A percentile compares a stretch with the other conserved stretches of the same genome.
Evolutionary conservation across 2,113 vertebrate genomes (phyloP).

Genomic region (Dasypus novemcinctus): DNA sequence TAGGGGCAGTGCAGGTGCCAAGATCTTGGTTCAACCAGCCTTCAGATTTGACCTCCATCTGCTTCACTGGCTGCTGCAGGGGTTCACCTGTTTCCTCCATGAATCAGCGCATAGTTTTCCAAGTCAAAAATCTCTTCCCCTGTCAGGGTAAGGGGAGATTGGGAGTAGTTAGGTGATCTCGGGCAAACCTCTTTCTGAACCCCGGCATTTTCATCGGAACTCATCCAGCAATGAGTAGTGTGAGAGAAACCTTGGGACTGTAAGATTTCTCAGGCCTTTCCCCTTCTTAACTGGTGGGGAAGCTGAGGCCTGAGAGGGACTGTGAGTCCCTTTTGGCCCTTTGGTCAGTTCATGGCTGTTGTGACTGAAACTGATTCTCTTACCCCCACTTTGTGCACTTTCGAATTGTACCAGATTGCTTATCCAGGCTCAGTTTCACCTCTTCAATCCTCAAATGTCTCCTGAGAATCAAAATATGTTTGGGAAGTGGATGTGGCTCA

Average conservation of each 20-base stretch:
- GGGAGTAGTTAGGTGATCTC: background rate
- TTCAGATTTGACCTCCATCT: background rate
- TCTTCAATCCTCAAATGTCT: background rate
- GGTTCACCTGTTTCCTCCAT: background rate
- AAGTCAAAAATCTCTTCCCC: background rate
- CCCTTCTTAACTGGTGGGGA: background rate
- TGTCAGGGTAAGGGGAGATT: fast-evolving
- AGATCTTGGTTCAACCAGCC: background rate
- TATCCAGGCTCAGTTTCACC: background rate
- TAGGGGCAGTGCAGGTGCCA: background rate
- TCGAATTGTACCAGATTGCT: background rate
- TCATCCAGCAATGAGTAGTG: background rate
- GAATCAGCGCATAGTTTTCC: background rate
- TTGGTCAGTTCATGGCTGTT: background rate
- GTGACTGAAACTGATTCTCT: background rate
- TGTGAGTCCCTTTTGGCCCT: too few relatives aligned
- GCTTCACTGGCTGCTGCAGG: background rate
- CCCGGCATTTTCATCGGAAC: background rate
- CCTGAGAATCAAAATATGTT: background rate
- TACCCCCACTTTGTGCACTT: background rate
- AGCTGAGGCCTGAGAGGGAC: background rate
- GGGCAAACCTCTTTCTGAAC: background rate
- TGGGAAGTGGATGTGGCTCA: too few relatives aligned
- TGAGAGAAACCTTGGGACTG: background rate
- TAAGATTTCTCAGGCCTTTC: background rate